These are phyloP conservation scores for Todus mexicanus DNA, from an alignment of 2,797 vertebrate species.

Conservation along the genomic window DNA sequence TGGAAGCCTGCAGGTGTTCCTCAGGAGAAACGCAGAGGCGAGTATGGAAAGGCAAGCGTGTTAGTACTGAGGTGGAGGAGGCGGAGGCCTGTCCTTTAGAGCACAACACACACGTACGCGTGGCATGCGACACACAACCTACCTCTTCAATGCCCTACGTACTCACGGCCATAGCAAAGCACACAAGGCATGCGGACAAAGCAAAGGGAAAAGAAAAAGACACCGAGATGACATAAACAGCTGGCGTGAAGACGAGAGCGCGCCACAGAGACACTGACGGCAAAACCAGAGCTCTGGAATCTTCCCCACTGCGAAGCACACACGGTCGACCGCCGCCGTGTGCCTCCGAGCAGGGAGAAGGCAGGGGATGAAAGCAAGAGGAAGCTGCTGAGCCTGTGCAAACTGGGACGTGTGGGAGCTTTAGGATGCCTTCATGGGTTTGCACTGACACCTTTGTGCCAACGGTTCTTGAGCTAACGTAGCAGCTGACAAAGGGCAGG, in stretches of 20 bases:
- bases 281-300: slow-evolving; percentile 32
- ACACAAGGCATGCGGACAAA: background rate
- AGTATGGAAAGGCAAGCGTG: background rate
- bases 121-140: background rate
- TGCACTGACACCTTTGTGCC: background rate
- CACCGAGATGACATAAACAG: background rate
- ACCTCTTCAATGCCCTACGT: background rate
- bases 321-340: fast-evolving
- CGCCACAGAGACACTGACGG: background rate
- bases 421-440: background rate
- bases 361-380: background rate
- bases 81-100: background rate
- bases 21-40: background rate
- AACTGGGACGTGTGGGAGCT: background rate
- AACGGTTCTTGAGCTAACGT: background rate
- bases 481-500: background rate
- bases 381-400: background rate
- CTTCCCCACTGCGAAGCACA: background rate
- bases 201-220: background rate
- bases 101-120: background rate
- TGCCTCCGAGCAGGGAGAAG: background rate
- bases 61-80: background rate
- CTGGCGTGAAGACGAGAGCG: background rate
- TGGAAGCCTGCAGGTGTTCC: background rate
- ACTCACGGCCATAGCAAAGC: background rate